Evolutionary conservation across 2,888 invertebrate species (phyloP).

Genomic region (Eupithecia centaureata): DNA sequence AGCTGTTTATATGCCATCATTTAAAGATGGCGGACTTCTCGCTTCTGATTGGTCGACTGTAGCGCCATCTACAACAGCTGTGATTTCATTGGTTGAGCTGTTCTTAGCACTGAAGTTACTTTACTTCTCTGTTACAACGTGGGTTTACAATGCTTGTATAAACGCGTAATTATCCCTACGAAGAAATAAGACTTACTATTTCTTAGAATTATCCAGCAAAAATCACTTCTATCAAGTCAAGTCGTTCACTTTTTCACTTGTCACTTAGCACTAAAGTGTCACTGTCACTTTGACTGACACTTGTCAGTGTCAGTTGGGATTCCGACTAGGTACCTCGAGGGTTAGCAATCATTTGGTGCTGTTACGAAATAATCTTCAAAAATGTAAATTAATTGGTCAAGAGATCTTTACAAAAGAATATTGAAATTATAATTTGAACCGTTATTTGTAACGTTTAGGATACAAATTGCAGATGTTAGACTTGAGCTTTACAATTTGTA

Average conservation of each 20-base stretch:
- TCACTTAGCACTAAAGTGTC: constrained; percentile 25
- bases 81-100: neutral
- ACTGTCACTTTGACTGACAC: constrained; percentile 36
- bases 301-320: constrained; percentile 38
- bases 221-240: neutral
- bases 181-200: too few species aligned
- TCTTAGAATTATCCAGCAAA: too few species aligned
- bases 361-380: constrained; percentile 10
- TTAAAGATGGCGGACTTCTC: neutral
- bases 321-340: constrained; percentile 45
- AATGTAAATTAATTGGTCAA: constrained; percentile 1
- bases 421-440: neutral
- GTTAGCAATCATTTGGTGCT: constrained; percentile 25
- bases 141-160: neutral
- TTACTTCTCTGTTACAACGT: neutral
- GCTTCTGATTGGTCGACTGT: neutral
- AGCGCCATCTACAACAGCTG: neutral
- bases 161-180: neutral
- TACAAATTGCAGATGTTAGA: neutral
- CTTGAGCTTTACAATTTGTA: too few species aligned
- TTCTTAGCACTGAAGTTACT: neutral
- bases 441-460: neutral
- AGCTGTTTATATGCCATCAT: neutral
- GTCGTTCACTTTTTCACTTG: constrained; percentile 6
- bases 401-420: neutral